Percentiles rank a stretch among this genome's conserved stretches.
phyloP scores from a whole-genome alignment of 2,888 invertebrate genomes.

The Periphyllus acericola region DNA sequence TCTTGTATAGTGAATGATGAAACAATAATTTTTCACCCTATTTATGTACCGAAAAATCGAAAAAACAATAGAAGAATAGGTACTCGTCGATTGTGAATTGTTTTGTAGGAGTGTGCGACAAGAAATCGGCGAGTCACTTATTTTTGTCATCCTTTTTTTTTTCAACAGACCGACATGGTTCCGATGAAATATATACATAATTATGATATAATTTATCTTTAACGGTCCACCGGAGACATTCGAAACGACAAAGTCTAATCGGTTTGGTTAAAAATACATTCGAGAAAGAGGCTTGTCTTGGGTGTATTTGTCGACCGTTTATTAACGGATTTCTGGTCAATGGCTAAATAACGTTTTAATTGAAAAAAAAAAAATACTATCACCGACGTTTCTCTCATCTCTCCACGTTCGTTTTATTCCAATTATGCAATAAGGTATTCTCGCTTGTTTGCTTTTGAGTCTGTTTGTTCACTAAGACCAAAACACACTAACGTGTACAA shows the following conservation, averaged over 20 bases:
- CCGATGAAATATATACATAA: neutral
- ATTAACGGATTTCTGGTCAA: conserved; percentile 37
- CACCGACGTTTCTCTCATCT: neutral
- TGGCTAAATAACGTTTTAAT: conserved; percentile 39
- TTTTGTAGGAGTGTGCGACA: neutral
- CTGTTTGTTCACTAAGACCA: neutral
- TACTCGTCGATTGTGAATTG: neutral
- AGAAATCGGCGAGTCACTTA: neutral
- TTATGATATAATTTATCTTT: conserved; percentile 31
- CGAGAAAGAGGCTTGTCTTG: neutral
- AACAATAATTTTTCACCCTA: neutral
- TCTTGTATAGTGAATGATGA: conserved; percentile 8
- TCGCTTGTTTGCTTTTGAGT: conserved; percentile 15
- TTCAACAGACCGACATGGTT: neutral
- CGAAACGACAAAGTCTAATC: neutral
- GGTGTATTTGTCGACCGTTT: conserved; percentile 34
- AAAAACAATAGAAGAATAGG: neutral
- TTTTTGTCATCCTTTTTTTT: neutral
- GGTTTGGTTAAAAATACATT: conserved; percentile 11
- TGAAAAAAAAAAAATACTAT: conserved; percentile 44
- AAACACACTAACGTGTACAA: neutral
- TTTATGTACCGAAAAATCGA: neutral
- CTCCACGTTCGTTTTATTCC: neutral
- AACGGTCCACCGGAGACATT: neutral
- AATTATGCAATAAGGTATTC: neutral